phyloP scores from a whole-genome alignment of 1,140 invertebrate species.

The Drosophila tani region DNA sequence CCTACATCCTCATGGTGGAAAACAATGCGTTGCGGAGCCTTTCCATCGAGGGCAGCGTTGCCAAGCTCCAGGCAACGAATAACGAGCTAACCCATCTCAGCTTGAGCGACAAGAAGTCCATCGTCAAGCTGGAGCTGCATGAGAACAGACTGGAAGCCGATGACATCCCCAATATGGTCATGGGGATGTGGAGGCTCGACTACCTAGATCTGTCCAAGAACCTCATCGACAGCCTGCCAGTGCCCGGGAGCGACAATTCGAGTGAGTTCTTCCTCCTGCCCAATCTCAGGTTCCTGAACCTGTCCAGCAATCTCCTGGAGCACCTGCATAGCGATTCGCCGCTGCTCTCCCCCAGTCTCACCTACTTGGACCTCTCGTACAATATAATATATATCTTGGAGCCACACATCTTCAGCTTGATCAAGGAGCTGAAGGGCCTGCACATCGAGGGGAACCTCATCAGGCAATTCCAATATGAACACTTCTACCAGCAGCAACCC shows the following conservation, averaged over 20 bases:
- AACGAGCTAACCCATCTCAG: constrained; percentile 49
- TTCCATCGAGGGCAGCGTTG: constrained; percentile 49
- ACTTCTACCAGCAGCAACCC: constrained; percentile 14
- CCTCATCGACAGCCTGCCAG: constrained; percentile 36
- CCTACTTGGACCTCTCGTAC: constrained; percentile 10
- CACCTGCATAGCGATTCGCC: constrained; percentile 8
- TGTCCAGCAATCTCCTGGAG: constrained; percentile 9
- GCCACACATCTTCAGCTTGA: constrained; percentile 7
- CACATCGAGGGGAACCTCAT: constrained; percentile 14
- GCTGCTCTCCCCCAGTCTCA: constrained; percentile 10
- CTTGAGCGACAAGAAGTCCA: constrained; percentile 47
- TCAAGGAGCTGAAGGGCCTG: constrained; percentile 5
- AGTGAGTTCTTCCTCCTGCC: constrained; percentile 17
- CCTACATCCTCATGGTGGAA: constrained; percentile 26
- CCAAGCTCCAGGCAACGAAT: constrained; percentile 55
- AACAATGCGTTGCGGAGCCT: constrained; percentile 35
- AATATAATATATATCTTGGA: constrained; percentile 9
- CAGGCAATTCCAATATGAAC: constrained; percentile 4
- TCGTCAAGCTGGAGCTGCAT: constrained; percentile 66
- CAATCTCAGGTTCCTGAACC: constrained; percentile 16
- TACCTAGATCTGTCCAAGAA: constrained; percentile 67
- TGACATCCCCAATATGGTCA: constrained; percentile 28
- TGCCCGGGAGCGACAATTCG: neutral
- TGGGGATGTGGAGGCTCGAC: constrained; percentile 70
- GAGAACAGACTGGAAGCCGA: constrained; percentile 45